Percentiles rank a stretch among this genome's conserved stretches.
These are phyloP conservation scores for Alouatta caraya DNA, from an alignment of 2,797 vertebrate species.

Conservation along the genomic window DNA sequence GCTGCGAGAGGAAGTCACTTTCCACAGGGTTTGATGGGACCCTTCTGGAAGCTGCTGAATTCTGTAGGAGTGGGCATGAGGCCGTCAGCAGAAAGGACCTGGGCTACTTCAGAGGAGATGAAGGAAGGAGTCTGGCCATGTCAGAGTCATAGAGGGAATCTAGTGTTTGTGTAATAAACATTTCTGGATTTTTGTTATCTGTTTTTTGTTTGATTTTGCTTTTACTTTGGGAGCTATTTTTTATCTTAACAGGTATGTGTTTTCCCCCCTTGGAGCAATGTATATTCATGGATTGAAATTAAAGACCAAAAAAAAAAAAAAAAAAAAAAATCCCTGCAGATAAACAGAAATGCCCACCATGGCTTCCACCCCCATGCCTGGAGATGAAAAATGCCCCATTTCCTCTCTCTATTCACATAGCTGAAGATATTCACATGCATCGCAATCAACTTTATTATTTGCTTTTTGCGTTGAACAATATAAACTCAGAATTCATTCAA, in stretches of 20 bases:
- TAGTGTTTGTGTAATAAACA: neutral
- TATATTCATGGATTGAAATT: neutral
- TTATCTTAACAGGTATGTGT: neutral
- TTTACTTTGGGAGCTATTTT: neutral
- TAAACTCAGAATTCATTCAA: neutral
- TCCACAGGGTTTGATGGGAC: neutral
- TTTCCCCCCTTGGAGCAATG: neutral
- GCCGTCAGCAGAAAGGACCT: neutral
- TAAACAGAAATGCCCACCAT: neutral
- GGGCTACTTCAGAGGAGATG: neutral
- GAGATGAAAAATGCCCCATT: neutral
- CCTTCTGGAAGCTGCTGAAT: neutral
- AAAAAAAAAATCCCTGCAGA: neutral
- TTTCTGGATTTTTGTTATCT: neutral
- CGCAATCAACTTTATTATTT: neutral
- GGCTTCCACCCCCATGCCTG: neutral
- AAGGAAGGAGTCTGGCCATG: neutral
- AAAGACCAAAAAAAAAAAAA: neutral
- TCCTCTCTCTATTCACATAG: rapidly evolving
- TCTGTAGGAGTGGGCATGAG: neutral
- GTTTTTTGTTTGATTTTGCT: neutral
- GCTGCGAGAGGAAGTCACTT: neutral
- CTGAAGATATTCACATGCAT: neutral
- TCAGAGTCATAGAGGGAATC: neutral
- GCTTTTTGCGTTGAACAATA: neutral